Percentiles rank a stretch among this genome's conserved stretches.
Evolutionary conservation across 1,140 invertebrate genomes (phyloP).

Genomic region (Holcopasites calliopsidis): DNA sequence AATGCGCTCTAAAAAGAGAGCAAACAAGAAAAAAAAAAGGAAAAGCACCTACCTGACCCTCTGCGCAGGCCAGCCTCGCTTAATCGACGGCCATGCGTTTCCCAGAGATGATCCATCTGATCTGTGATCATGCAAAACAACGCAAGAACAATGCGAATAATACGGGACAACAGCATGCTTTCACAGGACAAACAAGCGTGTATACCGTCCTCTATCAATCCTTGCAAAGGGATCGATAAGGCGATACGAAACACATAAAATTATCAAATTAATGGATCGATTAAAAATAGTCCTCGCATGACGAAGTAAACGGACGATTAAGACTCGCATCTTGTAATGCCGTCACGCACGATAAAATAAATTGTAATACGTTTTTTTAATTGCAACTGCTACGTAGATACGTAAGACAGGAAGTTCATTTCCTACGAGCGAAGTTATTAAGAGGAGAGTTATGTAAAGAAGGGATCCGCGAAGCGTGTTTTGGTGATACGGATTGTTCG

Average conservation of each 20-base stretch:
- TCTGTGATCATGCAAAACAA: constrained; percentile 82
- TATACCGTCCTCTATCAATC: not conserved
- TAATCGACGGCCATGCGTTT: constrained; percentile 83
- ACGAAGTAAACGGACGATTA: not conserved
- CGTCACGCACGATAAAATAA: constrained; percentile 16
- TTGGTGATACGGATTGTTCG: constrained; percentile 12
- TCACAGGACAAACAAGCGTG: not conserved
- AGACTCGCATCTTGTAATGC: not conserved
- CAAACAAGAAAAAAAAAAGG: not conserved
- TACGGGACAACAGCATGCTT: constrained; percentile 69
- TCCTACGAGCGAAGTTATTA: constrained; percentile 35
- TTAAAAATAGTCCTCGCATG: too few relatives aligned
- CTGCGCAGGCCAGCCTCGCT: constrained; percentile 85
- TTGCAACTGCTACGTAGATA: constrained; percentile 32
- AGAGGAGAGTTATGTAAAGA: constrained; percentile 57
- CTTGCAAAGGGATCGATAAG: not conserved
- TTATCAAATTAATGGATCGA: not conserved
- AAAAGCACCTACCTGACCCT: constrained; percentile 83
- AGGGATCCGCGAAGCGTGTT: constrained; percentile 44
- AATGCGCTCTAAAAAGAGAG: not conserved
- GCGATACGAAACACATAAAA: not conserved
- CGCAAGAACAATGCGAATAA: constrained; percentile 71
- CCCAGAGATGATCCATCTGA: constrained; percentile 86
- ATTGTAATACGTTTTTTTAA: not conserved
- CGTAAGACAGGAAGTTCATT: constrained; percentile 46